Percentiles rank a stretch among this genome's conserved stretches.
phyloP scores from a whole-genome alignment of 2,888 invertebrate species.

The Heteromurus nitidus region DNA sequence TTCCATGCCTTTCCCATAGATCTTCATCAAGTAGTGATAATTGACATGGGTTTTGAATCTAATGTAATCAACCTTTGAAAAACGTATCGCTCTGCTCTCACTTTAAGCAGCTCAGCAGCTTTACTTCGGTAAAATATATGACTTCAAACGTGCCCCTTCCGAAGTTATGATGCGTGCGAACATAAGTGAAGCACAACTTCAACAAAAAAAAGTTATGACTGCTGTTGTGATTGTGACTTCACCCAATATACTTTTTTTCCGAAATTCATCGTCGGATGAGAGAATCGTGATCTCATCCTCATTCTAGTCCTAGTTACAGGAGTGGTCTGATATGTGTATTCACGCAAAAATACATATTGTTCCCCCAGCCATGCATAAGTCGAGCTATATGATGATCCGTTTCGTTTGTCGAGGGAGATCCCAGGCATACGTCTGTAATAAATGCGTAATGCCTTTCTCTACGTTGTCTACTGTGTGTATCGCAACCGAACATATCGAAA shows the following conservation, averaged over 20 bases:
- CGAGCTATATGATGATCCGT: too few species aligned
- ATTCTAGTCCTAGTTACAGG: too few species aligned
- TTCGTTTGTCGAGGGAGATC: constrained; percentile 27
- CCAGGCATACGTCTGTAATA: constrained; percentile 36
- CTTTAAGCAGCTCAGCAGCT: neutral
- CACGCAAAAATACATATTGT: neutral
- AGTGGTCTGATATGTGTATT: too few species aligned
- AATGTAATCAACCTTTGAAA: constrained; percentile 37
- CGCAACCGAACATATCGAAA: too few species aligned
- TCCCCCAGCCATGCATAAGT: too few species aligned
- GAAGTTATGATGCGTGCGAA: neutral
- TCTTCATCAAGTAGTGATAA: constrained; percentile 71
- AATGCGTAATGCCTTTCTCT: too few species aligned
- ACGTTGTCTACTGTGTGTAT: too few species aligned
- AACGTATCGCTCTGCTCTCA: constrained; percentile 11
- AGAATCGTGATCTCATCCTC: too few species aligned
- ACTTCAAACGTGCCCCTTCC: constrained; percentile 11
- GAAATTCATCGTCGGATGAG: too few species aligned
- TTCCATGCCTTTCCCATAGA: constrained; percentile 62
- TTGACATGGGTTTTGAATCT: constrained; percentile 65
- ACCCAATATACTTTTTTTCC: too few species aligned
- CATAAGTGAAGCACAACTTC: neutral
- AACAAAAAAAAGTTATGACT: too few species aligned
- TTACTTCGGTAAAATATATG: constrained; percentile 7
- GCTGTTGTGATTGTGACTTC: too few species aligned